Evolutionary conservation across 64 coral and sea anemone genomes (phyloP).

Genomic region (Dendrophyllia cribrosa): DNA sequence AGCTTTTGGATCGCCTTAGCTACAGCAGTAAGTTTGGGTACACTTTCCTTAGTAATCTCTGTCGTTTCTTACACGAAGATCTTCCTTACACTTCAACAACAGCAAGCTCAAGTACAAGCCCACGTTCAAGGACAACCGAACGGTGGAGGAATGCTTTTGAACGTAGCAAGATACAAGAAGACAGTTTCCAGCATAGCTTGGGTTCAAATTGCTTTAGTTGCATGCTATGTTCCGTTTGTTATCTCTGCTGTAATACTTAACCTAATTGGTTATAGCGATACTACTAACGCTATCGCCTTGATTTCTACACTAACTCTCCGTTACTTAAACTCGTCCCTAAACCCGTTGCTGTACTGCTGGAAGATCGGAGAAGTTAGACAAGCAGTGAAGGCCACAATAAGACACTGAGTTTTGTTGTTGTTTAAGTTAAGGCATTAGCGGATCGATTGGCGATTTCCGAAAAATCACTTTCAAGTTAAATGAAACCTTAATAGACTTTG

Average conservation of each 20-base stretch:
- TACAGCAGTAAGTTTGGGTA: background rate
- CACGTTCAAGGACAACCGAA: background rate
- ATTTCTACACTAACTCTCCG: background rate
- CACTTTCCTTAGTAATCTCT: background rate
- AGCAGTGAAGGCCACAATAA: background rate
- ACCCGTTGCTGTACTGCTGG: background rate
- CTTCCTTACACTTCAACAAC: background rate
- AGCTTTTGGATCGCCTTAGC: background rate
- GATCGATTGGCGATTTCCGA: too few species aligned
- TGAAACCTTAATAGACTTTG: too few species aligned
- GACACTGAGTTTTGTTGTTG: too few species aligned
- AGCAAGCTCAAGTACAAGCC: background rate
- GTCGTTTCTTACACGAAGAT: background rate
- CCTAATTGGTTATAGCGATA: background rate
- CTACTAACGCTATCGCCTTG: background rate
- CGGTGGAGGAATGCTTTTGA: background rate
- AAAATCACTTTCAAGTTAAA: too few species aligned
- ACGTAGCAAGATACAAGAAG: background rate
- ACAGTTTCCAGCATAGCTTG: background rate
- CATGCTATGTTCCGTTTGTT: background rate
- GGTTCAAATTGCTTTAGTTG: background rate
- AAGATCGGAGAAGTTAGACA: conserved; percentile 2
- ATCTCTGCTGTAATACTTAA: background rate
- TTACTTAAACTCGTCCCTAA: background rate
- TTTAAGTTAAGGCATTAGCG: too few species aligned